phyloP scores from a whole-genome alignment of 1,140 invertebrate genomes.

The Drosophila sechellia region DNA sequence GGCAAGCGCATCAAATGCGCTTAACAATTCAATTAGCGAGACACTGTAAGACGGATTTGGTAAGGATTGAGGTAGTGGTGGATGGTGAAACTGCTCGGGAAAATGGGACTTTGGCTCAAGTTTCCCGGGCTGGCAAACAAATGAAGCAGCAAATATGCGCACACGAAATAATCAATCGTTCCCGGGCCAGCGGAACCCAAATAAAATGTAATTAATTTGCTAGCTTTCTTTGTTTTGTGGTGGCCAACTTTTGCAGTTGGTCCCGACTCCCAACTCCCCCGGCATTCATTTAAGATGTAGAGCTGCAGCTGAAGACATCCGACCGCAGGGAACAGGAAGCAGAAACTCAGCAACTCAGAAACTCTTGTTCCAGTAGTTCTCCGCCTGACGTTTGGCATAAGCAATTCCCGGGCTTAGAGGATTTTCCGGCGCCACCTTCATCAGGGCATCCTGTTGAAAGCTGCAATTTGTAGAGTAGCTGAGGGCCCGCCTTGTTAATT shows the following conservation, averaged over 20 bases:
- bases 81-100: conserved; percentile 1
- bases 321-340: conserved; percentile 37
- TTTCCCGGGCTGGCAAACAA: conserved; percentile 37
- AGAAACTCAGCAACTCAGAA: conserved; percentile 12
- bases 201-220: conserved; percentile 74
- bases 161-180: conserved; percentile 64
- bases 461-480: conserved; percentile 17
- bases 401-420: conserved; percentile 50
- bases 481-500: conserved; percentile 29
- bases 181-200: conserved; percentile 41
- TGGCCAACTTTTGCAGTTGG: conserved; percentile 32
- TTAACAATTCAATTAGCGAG: conserved; percentile 71
- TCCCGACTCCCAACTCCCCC: not conserved
- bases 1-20: conserved; percentile 66
- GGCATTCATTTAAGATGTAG: conserved; percentile 42
- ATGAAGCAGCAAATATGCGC: conserved; percentile 52
- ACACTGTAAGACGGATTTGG: conserved; percentile 29
- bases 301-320: conserved; percentile 37
- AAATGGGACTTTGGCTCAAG: conserved; percentile 26
- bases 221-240: conserved; percentile 19
- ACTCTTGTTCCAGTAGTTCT: conserved; percentile 47
- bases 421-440: conserved; percentile 31
- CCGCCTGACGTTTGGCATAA: conserved; percentile 38
- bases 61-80: too few relatives aligned
- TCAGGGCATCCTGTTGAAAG: conserved; percentile 25